These are phyloP conservation scores for Clarias pachynema DNA, from an alignment of 2,797 vertebrate species.

Conservation along the genomic window DNA sequence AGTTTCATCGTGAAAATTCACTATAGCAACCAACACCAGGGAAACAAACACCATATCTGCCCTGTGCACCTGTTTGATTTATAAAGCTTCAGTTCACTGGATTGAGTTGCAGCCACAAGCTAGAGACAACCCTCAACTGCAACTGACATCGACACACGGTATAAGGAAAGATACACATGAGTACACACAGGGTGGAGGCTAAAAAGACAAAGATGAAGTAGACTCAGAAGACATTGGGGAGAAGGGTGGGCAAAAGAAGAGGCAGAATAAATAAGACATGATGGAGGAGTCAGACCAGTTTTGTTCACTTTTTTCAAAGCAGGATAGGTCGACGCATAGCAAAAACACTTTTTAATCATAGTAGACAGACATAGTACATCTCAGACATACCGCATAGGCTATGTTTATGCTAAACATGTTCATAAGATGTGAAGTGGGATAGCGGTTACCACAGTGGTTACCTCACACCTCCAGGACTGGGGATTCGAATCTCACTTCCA, in stretches of 20 bases:
- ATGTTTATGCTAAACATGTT: too few relatives aligned
- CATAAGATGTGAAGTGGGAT: too few relatives aligned
- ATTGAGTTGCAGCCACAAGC: slow-evolving; percentile 7
- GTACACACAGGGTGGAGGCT: not conserved
- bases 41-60: slow-evolving; percentile 40
- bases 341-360: not conserved
- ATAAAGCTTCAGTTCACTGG: slow-evolving; percentile 17
- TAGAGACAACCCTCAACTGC: not conserved
- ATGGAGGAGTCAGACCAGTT: slow-evolving; percentile 63
- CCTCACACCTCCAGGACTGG: too few relatives aligned
- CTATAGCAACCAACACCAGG: slow-evolving; percentile 58
- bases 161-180: not conserved
- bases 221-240: not conserved
- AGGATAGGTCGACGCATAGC: not conserved
- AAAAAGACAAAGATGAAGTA: not conserved
- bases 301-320: slow-evolving; percentile 50
- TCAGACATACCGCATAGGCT: not conserved
- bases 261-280: not conserved
- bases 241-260: slow-evolving; percentile 21
- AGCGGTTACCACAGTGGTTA: too few relatives aligned
- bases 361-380: not conserved
- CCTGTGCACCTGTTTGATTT: not conserved
- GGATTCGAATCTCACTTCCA: too few relatives aligned
- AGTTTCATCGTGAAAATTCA: slow-evolving; percentile 55
- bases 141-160: not conserved